These are phyloP conservation scores for Leptopterna dolabrata DNA, from an alignment of 2,888 invertebrate genomes.

Conservation along the genomic window DNA sequence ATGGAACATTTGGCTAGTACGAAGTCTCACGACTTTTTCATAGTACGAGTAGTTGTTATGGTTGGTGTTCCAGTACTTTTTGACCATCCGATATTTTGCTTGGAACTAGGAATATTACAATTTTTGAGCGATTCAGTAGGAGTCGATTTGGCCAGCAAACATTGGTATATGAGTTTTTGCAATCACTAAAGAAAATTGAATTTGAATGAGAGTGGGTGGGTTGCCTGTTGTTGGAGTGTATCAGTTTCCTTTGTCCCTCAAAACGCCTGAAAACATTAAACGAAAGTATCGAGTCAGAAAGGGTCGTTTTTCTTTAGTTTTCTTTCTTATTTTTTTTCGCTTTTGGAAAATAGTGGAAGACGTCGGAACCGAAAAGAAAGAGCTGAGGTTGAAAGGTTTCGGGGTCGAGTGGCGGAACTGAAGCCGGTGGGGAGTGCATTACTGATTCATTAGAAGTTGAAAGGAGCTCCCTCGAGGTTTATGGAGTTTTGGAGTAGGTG, in stretches of 20 bases:
- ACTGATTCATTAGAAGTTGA: conserved; percentile 44
- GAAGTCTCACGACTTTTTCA: no score
- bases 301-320: background rate
- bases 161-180: no score
- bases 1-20: no score
- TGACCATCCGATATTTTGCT: no score
- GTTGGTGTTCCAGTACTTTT: no score
- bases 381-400: conserved; percentile 12
- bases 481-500: conserved; percentile 15
- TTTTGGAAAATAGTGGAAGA: background rate
- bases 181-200: no score
- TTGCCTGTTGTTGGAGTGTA: no score
- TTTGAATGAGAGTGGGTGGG: no score
- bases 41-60: no score
- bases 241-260: background rate
- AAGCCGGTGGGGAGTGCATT: conserved; percentile 19
- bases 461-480: conserved; percentile 1
- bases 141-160: no score
- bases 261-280: background rate
- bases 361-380: background rate
- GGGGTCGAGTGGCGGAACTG: conserved; percentile 29
- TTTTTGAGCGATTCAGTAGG: no score
- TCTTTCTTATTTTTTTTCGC: background rate
- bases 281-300: background rate
- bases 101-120: no score